These are phyloP conservation scores for Oscheius myriophilus DNA, from an alignment of 2,888 invertebrate species.

Conservation along the genomic window DNA sequence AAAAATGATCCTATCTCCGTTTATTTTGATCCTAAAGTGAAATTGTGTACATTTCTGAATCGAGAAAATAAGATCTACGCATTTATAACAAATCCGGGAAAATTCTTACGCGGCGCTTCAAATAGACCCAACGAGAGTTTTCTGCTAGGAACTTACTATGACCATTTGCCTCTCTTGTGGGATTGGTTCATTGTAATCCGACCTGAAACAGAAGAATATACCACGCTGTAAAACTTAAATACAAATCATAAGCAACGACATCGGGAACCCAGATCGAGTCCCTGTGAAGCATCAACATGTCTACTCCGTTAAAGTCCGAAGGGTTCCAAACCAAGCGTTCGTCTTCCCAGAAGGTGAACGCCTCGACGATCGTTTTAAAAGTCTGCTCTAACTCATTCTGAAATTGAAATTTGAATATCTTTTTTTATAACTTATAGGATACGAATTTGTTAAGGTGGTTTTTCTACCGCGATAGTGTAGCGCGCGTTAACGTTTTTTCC, in stretches of 20 bases:
- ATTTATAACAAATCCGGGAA: too few relatives aligned
- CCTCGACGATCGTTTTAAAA: constrained; percentile 6
- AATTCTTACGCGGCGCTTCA: too few relatives aligned
- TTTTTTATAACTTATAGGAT: background rate
- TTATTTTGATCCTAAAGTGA: too few relatives aligned
- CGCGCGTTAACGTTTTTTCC: too few relatives aligned
- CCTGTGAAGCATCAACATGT: background rate
- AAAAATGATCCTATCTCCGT: too few relatives aligned
- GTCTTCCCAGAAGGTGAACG: constrained; percentile 11
- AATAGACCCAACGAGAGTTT: too few relatives aligned
- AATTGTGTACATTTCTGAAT: too few relatives aligned
- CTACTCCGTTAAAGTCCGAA: constrained; percentile 8
- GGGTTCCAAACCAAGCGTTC: constrained; percentile 24
- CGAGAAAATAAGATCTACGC: too few relatives aligned
- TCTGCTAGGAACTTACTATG: background rate
- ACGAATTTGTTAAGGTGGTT: background rate
- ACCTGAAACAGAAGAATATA: background rate
- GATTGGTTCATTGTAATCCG: constrained; percentile 9
- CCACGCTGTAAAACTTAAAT: background rate
- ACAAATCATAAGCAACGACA: constrained; percentile 20
- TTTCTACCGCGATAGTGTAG: too few relatives aligned
- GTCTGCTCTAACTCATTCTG: constrained; percentile 27
- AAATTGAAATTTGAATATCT: background rate
- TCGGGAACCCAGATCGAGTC: constrained; percentile 24
- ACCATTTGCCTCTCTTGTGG: constrained; percentile 10